These are phyloP conservation scores for Hippopotamus amphibius DNA, from an alignment of 2,113 vertebrate genomes.

Conservation along the genomic window DNA sequence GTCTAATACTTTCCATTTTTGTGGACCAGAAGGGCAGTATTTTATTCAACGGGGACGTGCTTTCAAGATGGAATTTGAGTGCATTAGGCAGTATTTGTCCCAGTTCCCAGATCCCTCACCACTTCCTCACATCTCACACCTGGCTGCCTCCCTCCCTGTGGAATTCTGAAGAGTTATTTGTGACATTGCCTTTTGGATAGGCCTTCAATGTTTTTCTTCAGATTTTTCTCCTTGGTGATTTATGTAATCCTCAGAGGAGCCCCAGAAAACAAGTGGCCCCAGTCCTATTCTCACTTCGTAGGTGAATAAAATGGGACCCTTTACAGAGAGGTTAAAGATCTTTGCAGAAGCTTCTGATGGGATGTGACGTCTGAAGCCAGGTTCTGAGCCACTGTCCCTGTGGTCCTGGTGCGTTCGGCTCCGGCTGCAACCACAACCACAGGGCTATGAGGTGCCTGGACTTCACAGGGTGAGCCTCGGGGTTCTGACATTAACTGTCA, in stretches of 20 bases:
- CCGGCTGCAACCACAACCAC: neutral
- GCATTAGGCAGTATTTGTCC: fast-evolving
- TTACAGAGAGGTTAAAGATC: neutral
- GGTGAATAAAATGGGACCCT: neutral
- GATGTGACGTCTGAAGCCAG: neutral
- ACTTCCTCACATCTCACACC: neutral
- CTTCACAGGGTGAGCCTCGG: fast-evolving
- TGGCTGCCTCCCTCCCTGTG: neutral
- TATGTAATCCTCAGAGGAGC: too few species aligned
- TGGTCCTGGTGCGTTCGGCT: neutral
- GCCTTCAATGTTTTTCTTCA: neutral
- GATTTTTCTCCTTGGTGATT: neutral
- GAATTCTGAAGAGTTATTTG: fast-evolving
- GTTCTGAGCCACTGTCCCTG: neutral
- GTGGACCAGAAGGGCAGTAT: neutral
- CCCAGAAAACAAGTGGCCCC: fast-evolving
- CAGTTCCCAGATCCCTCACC: too few species aligned
- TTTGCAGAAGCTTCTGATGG: neutral
- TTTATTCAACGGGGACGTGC: neutral
- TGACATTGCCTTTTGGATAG: neutral
- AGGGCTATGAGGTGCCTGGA: fast-evolving
- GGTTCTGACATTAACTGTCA: neutral
- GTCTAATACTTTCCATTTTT: neutral
- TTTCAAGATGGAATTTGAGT: neutral
- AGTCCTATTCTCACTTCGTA: neutral